A percentile compares a stretch with the other conserved stretches of the same genome.
Evolutionary conservation across 2,888 invertebrate species (phyloP).

Genomic region (Tanytarsus gracilentus): DNA sequence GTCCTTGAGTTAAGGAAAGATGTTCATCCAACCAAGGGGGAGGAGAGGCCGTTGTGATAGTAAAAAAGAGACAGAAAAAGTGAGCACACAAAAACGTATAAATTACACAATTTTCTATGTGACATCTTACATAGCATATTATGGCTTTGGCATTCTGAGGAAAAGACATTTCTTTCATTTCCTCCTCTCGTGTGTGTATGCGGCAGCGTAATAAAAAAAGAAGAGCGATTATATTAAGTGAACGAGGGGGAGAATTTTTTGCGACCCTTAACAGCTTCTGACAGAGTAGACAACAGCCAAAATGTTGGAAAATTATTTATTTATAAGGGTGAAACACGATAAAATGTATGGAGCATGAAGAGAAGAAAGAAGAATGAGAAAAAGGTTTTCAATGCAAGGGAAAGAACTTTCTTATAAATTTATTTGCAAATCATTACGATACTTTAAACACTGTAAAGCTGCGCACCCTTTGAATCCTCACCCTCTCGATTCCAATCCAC

Average conservation of each 20-base stretch:
- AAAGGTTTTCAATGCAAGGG: background rate
- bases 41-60: background rate
- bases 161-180: background rate
- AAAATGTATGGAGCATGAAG: slow-evolving; percentile 27
- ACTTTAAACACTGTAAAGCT: too few relatives aligned
- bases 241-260: too few relatives aligned
- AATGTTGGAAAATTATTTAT: slow-evolving; percentile 29
- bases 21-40: background rate
- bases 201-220: background rate
- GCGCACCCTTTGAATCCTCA: too few relatives aligned
- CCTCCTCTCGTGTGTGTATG: background rate
- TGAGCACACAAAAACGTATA: slow-evolving; percentile 15
- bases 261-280: slow-evolving; percentile 29
- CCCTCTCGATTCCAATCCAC: too few relatives aligned
- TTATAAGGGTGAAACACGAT: slow-evolving; percentile 28
- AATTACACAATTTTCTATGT: slow-evolving; percentile 27
- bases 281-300: slow-evolving; percentile 28
- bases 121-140: slow-evolving; percentile 28
- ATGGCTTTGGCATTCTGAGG: slow-evolving; percentile 15
- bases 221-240: slow-evolving; percentile 7
- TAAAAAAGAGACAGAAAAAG: slow-evolving; percentile 8
- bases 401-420: background rate
- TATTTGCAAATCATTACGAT: too few relatives aligned
- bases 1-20: slow-evolving; percentile 22
- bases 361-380: background rate